Percentiles rank a stretch among this genome's conserved stretches.
These are phyloP conservation scores for Menidia menidia DNA, from an alignment of 2,797 vertebrate species.

Conservation along the genomic window DNA sequence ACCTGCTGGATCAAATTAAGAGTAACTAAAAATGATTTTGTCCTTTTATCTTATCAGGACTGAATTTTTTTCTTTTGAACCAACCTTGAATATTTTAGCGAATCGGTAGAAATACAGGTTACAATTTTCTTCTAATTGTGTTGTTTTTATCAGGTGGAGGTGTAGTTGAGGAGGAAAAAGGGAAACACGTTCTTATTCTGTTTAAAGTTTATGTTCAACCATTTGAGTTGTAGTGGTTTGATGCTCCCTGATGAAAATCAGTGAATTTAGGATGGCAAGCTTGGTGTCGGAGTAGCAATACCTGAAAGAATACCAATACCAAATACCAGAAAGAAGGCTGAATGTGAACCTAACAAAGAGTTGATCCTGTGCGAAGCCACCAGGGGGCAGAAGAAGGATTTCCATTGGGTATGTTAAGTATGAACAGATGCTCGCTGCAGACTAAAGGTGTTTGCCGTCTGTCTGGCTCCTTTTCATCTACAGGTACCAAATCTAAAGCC, in stretches of 20 bases:
- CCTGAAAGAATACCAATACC: too few relatives aligned
- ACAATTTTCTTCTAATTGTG: too few relatives aligned
- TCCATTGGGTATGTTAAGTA: neutral
- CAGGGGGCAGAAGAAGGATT: constrained; percentile 56
- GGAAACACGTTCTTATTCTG: neutral
- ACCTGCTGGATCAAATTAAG: too few relatives aligned
- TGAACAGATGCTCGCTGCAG: constrained; percentile 12
- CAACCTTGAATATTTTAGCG: too few relatives aligned
- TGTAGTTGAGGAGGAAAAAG: neutral
- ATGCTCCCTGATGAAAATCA: too few relatives aligned
- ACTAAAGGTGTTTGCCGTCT: constrained; percentile 36
- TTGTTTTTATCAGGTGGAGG: too few relatives aligned
- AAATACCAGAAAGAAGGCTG: too few relatives aligned
- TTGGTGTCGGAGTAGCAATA: neutral
- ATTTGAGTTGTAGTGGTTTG: too few relatives aligned
- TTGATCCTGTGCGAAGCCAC: constrained; percentile 37
- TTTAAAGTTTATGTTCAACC: neutral
- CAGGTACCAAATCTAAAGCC: constrained; percentile 94
- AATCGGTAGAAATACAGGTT: too few relatives aligned
- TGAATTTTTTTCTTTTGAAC: too few relatives aligned
- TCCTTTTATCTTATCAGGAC: neutral
- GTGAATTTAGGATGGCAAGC: neutral
- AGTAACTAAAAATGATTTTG: neutral
- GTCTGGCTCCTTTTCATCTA: constrained; percentile 11
- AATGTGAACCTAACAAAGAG: neutral